Evolutionary conservation across 2,888 invertebrate species (phyloP), one percentile per base, ranked within the genome.

Genomic region (Calameuta idolon): DNA sequence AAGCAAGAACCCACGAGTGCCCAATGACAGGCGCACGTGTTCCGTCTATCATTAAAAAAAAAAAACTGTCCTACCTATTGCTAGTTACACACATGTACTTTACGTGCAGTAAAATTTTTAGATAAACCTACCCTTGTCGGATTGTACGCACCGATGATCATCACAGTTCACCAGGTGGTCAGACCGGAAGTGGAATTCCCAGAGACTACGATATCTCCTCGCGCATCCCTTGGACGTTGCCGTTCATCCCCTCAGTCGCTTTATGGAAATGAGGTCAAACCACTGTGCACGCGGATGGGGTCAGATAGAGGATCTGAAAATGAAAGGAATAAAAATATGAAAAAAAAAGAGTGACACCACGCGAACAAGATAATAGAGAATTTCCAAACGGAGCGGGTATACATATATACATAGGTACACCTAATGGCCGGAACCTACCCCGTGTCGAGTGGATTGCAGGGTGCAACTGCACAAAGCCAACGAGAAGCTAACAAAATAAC

Each of bases 111-210:
- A 15, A 2, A 55, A 9, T 55, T 55, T 9, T 55, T 2, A 23
- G 23, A 55, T 55, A 55, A 55, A 23, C 11, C 69, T 34, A 30
- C 34, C 37, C 69, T 35, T n/a, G 12, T 77, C 35, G 74, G 81
- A 79, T 75, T 75, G 69, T 78, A 80, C 81, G 83, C 77, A 79
- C 77, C 81, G 87, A 77, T 84, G 85, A 76, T 80, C 85, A 80
- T 81, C 80, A 84, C 76, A 55, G 55, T 55, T 81, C 69, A 84
- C 89, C 89, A 89, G 89, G 89, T 89, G 89, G 87, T 83, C 82
- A 80, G 69, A 83, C 88, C 89, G 89, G 89, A 89, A 89, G 88
- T 87, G 79, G 83, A 83, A 89, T 89, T 87, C 87, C 87, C 86
- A 85, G 55, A 87, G 87, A 85, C 87, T 85, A 83, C 85, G 82